Evolutionary conservation across 2,888 invertebrate genomes (phyloP), one percentile per base, ranked within the genome.

Genomic region (Litoditis marina): DNA sequence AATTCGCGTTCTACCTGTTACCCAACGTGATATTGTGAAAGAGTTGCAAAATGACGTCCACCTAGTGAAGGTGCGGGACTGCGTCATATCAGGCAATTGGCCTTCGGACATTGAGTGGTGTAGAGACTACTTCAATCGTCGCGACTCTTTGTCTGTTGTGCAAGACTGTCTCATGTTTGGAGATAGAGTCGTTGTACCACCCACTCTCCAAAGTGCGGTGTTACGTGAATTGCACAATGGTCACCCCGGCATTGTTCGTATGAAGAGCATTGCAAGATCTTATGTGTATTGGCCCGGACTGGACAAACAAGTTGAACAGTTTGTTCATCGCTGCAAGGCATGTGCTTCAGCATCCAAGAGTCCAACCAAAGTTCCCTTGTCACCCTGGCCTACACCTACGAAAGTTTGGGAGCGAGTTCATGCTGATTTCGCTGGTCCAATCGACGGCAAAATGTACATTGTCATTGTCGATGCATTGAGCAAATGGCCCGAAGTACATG

Each of bases 351-450:
- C 63, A 6, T 65, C 69, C 11, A 71, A 65, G 42, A 51, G 46
- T 1, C 78, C 77, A 11, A 36, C 61, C 50, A 69, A 72, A 49
- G 66, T 67, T 19, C 63, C 67, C 1, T 65, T 80, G 2, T 69
- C 71, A 39, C 71, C 80, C n/a, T 82, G 82, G 82, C 62, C 70
- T 27, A 66, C 42, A 34, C 73, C 83, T 28, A 67, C 62, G 5
- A 64, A 71, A 55, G 77, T 79, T 11, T 83, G 82, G 82, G 74
- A 83, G 59, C 73, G 85, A 19, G 66, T 85, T 3, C 85, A 85
- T 71, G 73, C 84, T 19, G 85, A 85, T 69, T 84, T 83, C 75
- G 83, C 84, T n/a, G 84, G 84, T 8, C 84, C 83, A 34, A 65
- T 83, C 44, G 47, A 76, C 6, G 78, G 74, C 13, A 63, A 62